Percentiles rank a stretch among this genome's conserved stretches.
Evolutionary conservation across 2,888 invertebrate species (phyloP).

Genomic region (Pheosia tremula): DNA sequence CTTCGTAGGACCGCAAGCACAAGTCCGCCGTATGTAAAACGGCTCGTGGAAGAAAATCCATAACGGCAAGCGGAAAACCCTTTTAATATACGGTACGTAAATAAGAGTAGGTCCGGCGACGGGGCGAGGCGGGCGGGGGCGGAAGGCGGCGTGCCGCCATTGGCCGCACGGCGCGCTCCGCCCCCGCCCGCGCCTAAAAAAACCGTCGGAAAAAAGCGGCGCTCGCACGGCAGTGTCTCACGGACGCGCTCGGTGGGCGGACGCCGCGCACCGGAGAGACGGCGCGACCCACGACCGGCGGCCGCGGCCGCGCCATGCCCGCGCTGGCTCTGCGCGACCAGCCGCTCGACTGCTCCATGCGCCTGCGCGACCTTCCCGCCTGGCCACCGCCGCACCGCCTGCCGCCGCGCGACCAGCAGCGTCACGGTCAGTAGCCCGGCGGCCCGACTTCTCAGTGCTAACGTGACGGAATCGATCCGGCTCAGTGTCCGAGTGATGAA

Average conservation of each 20-base stretch:
- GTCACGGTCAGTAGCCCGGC: slow-evolving; percentile 68
- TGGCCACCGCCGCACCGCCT: slow-evolving; percentile 71
- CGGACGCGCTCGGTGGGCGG: slow-evolving; percentile 75
- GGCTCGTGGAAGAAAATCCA: slow-evolving; percentile 76
- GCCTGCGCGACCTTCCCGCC: slow-evolving; percentile 77
- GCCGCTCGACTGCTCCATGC: slow-evolving; percentile 90
- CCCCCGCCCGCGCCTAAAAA: slow-evolving; percentile 72
- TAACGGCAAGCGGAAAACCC: slow-evolving; percentile 84
- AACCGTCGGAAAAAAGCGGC: slow-evolving; percentile 70
- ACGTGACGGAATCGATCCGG: slow-evolving; percentile 5
- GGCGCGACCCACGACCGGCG: slow-evolving; percentile 83
- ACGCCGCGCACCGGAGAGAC: slow-evolving; percentile 67
- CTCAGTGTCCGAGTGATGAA: slow-evolving; percentile 12
- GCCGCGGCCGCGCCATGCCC: slow-evolving; percentile 85
- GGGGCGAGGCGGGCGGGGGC: slow-evolving; percentile 40
- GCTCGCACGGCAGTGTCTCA: slow-evolving; percentile 75
- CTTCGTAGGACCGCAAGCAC: slow-evolving; percentile 17
- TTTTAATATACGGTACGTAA: slow-evolving; percentile 84
- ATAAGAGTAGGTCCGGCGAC: slow-evolving; percentile 62
- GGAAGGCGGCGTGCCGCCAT: slow-evolving; percentile 54
- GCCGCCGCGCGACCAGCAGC: slow-evolving; percentile 45
- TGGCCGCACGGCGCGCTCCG: slow-evolving; percentile 69
- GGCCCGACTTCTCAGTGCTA: slow-evolving; percentile 12
- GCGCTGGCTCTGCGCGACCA: slow-evolving; percentile 87
- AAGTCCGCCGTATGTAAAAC: slow-evolving; percentile 67